A percentile compares a stretch with the other conserved stretches of the same genome.
phyloP scores from a whole-genome alignment of 1,140 invertebrate species.

The Cyrtorhinus lividipennis region DNA sequence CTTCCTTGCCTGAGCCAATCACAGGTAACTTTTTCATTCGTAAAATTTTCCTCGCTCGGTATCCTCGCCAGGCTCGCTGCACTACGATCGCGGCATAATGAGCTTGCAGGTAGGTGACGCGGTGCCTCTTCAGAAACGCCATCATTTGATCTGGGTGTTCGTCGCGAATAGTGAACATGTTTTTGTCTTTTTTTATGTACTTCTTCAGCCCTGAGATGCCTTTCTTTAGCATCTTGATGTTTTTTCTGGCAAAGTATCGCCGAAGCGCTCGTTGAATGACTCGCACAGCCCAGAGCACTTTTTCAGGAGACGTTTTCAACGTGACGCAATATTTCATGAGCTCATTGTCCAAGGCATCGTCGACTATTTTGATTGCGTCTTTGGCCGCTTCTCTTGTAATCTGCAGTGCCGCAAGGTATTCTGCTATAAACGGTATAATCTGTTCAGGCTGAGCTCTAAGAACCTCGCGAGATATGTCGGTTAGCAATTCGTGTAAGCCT shows the following conservation, averaged over 20 bases:
- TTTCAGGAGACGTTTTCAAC: not conserved
- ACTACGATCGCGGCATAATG: conserved; percentile 11
- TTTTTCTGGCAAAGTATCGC: not conserved
- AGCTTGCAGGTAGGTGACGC: not conserved
- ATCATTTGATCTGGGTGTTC: too few relatives aligned
- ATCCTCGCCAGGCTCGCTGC: conserved; percentile 10
- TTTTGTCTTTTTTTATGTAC: not conserved
- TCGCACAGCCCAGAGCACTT: not conserved
- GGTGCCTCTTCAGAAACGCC: not conserved
- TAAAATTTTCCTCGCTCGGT: not conserved
- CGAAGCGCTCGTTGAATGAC: not conserved
- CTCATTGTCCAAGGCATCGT: not conserved
- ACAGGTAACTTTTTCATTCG: not conserved
- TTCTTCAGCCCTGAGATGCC: not conserved
- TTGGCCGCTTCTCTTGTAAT: not conserved
- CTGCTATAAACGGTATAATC: conserved; percentile 17
- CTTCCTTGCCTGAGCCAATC: conserved; percentile 30
- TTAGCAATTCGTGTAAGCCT: conserved; percentile 21
- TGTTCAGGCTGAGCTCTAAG: conserved; percentile 17
- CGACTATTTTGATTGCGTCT: not conserved
- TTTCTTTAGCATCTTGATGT: not conserved
- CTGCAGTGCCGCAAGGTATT: conserved; percentile 15
- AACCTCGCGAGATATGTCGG: conserved; percentile 22
- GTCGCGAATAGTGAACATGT: not conserved
- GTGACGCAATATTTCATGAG: not conserved